Evolutionary conservation across 2,888 invertebrate genomes (phyloP).

Genomic region (Hyles lineata): DNA sequence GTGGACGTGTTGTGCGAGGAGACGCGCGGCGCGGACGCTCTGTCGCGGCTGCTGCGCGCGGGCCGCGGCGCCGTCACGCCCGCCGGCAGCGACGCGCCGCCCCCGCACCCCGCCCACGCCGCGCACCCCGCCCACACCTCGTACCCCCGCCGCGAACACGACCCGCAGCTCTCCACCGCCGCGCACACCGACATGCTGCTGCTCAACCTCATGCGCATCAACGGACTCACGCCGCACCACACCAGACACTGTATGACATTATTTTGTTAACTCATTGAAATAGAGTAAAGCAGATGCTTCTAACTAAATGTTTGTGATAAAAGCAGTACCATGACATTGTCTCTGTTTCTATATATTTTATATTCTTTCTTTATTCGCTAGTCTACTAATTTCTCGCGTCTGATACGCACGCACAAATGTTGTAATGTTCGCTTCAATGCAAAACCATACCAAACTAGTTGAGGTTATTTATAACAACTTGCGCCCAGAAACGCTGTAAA

Average conservation of each 20-base stretch:
- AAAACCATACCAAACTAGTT: no score
- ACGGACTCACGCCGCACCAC: slow-evolving; percentile 68
- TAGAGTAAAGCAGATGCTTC: background rate
- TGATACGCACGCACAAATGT: no score
- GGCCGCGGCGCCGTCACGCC: slow-evolving; percentile 58
- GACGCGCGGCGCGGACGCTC: slow-evolving; percentile 57
- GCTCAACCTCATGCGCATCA: slow-evolving; percentile 76
- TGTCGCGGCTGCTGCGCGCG: slow-evolving; percentile 68
- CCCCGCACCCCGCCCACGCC: slow-evolving; percentile 48
- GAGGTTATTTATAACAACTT: no score
- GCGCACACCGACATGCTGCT: slow-evolving; percentile 78
- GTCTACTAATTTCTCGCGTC: no score
- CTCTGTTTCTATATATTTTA: no score
- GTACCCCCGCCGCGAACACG: slow-evolving; percentile 55
- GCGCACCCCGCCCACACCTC: slow-evolving; percentile 46
- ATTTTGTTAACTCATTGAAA: background rate
- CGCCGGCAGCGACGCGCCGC: slow-evolving; percentile 51
- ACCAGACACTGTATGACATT: slow-evolving; percentile 57
- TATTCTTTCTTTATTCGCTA: no score
- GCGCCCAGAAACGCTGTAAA: no score
- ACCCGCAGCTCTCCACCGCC: slow-evolving; percentile 70
- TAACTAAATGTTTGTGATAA: background rate
- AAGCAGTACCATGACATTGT: no score
- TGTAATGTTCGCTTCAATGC: no score
- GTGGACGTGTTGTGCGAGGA: slow-evolving; percentile 63